phyloP scores from a whole-genome alignment of 2,888 invertebrate species.

The Xestia sexstrigata region DNA sequence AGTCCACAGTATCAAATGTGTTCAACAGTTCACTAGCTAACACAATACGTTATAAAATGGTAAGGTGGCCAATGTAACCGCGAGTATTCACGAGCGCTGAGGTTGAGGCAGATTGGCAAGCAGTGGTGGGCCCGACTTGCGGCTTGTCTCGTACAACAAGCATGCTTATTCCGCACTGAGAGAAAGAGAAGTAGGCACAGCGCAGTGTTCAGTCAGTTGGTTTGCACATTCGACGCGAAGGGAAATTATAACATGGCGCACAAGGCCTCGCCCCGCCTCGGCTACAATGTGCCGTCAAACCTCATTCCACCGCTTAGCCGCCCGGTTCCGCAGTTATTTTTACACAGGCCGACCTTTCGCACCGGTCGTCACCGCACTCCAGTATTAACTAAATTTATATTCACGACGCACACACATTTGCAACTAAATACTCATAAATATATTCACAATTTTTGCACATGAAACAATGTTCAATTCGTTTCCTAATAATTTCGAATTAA shows the following conservation, averaged over 20 bases:
- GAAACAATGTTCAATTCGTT: constrained; percentile 48
- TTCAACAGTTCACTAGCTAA: constrained; percentile 35
- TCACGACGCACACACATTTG: constrained; percentile 85
- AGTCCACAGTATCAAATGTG: constrained; percentile 6
- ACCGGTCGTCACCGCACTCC: constrained; percentile 89
- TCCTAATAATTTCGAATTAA: constrained; percentile 49
- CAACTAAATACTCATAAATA: constrained; percentile 68
- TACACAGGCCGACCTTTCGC: constrained; percentile 91
- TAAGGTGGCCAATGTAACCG: constrained; percentile 47
- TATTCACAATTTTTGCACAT: constrained; percentile 65
- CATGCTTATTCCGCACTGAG: constrained; percentile 81
- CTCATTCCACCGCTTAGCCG: constrained; percentile 90
- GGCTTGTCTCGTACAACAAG: constrained; percentile 75
- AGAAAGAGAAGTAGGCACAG: constrained; percentile 87
- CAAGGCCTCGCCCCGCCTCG: constrained; percentile 89
- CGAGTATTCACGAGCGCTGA: constrained; percentile 41
- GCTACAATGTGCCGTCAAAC: constrained; percentile 90
- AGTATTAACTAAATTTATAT: constrained; percentile 80
- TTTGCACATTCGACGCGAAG: constrained; percentile 89
- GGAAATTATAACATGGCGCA: constrained; percentile 90
- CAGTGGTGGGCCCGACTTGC: constrained; percentile 65
- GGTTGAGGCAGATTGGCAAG: constrained; percentile 60
- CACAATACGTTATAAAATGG: constrained; percentile 48
- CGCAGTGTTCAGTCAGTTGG: constrained; percentile 85
- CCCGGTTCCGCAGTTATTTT: constrained; percentile 91